Base-by-base conservation (phyloP, 1,140 invertebrate genomes). In the Venustaconcha ellipsiformis region DNA sequence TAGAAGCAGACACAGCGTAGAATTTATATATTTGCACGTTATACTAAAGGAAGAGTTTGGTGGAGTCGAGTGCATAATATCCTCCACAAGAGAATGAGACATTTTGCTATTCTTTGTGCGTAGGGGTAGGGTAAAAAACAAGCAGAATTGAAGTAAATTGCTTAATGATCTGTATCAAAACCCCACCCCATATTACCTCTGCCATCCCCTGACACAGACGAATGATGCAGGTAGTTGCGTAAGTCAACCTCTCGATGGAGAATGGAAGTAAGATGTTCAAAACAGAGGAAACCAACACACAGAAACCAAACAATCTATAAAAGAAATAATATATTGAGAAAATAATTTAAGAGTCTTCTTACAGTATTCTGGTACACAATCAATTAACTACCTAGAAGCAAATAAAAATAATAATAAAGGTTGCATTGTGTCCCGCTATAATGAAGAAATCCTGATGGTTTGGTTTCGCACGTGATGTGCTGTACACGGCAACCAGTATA, bases 181-280 rank as follows among this genome's bases (percentile, higher is more conserved):
- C 37, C 26, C 57, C 37, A 4, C 37, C 37, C 37, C 37, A 8
- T 71, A 77, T 72, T 59, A 83, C 86, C 81, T 87, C 85, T 30
- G 73, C 68, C 14, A 84, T 59, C 18, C 87, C 88, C 68, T 89
- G 88, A 8, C 82, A 17, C 18, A 83, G 73, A 20, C 88, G 76
- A 14, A 88, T 60, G 60, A 74, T 26, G 59, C 86, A 84, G 15
- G 86, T 85, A 14, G 82, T 74, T 2, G 18, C 57, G 68, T 86
- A 89, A 0, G 76, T 74, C 0, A 78, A 70, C 8, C 81, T 68
- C 13, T 82, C 78, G 14, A 89, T 87, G 26, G 78, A 80, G 13
- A 84, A 57, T 1, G 88, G 87, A 14, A 89, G 74, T 8, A 87
- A 67, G 4, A 89, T 70, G 70, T 89, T 89, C 13, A 88, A 66